Base-by-base conservation (phyloP, 2,888 invertebrate genomes). In the Drosophila picticornis region DNA sequence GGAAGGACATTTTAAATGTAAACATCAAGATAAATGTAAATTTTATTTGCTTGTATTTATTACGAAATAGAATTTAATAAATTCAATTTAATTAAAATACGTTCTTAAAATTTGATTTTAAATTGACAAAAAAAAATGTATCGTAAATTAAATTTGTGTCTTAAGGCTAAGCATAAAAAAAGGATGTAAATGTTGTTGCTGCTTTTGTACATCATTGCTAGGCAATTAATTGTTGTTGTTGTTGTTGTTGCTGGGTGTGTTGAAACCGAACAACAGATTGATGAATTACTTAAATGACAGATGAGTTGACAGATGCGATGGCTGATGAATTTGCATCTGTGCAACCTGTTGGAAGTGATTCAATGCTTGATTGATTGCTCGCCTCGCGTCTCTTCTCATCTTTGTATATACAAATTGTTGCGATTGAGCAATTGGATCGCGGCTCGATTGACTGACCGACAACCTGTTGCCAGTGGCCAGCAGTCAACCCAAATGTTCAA, bases 381-480 rank as follows among this genome's bases (percentile, higher is more conserved):
- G 9, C 25, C 16, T 25, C 22, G 46, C 46, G 16, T 1, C 25
- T 25, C 46, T 9, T 25, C 22, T 16, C 25, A 46, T 46, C 46
- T 32, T 22, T 36, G 3, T 46, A 46, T 55, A n/a, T 61, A 61
- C 61, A 61, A 53, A 31, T 2, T 16, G 25, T 25, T 52, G 53
- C 46, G 7, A 7, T 25, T 25, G 31, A 38, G 48, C 5, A 31
- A 53, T 31, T 40, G 55, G 62, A 52, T 71, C 67, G 56, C 58
- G 61, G 72, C 59, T 51, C 72, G 67, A 57, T 29, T 68, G 80
- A 69, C 52, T 61, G 70, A 59, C 70, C 75, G 84, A 74, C 90
- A 90, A 80, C 88, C 88, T 81, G 90, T 89, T 90, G 90, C 75
- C 73, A 72, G 62, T 34, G 57, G 90, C 74, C 72, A 74, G 61